Conservation (phyloP, 2,888 invertebrate genomes). For the Xestoiulus laeticollis region DNA sequence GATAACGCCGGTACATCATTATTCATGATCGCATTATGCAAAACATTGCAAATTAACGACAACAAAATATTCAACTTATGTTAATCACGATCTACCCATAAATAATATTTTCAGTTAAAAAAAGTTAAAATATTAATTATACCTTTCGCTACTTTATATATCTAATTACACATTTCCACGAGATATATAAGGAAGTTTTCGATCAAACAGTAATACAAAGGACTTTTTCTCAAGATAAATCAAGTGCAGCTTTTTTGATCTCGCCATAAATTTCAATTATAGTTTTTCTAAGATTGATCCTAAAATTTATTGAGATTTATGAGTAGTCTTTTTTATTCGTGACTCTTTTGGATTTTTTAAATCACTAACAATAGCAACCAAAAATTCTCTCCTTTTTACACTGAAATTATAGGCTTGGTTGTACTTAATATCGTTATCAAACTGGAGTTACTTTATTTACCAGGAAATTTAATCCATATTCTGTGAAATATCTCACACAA, state of each 20-base stretch:
- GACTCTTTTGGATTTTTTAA: too few species aligned
- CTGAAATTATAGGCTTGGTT: too few species aligned
- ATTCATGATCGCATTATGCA: background rate
- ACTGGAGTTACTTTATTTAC: too few species aligned
- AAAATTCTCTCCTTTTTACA: background rate
- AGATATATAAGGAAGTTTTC: background rate
- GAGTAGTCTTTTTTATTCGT: background rate
- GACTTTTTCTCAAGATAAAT: background rate
- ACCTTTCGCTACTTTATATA: background rate
- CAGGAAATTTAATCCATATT: too few species aligned
- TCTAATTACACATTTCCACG: background rate
- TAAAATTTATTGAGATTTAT: background rate
- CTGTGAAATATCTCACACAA: too few species aligned
- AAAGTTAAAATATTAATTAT: background rate
- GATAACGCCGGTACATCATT: too few species aligned
- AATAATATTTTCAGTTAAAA: background rate
- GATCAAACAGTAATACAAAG: background rate
- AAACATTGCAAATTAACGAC: background rate
- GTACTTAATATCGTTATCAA: too few species aligned
- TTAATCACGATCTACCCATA: background rate
- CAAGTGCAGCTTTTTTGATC: background rate
- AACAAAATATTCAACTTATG: background rate
- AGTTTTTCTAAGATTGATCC: background rate
- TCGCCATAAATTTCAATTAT: background rate
- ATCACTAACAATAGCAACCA: background rate